Evolutionary conservation across 2,113 vertebrate genomes (phyloP).

Genomic region (Dryoscopus gambensis): DNA sequence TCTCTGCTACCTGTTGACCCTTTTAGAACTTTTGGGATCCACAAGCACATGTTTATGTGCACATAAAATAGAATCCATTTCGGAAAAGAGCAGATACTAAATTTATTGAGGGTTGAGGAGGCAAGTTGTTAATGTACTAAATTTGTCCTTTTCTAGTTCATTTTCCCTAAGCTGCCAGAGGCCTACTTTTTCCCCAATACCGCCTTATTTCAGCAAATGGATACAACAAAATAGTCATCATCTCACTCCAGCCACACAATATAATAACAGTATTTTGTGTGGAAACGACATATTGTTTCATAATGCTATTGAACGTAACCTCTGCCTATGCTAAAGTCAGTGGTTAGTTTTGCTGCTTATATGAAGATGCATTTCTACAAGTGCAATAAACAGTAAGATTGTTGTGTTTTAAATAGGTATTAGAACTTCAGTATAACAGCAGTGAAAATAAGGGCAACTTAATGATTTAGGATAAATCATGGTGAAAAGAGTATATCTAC

Average conservation of each 20-base stretch:
- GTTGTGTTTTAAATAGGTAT: neutral
- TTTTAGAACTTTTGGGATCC: neutral
- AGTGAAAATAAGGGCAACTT: neutral
- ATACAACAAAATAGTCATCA: neutral
- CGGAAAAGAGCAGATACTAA: neutral
- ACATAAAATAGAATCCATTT: neutral
- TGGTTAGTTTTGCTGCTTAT: neutral
- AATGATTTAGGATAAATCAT: neutral
- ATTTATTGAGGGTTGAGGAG: neutral
- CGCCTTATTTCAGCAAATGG: neutral
- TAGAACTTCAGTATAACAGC: neutral
- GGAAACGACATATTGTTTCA: neutral
- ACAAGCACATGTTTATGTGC: neutral
- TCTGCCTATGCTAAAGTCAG: neutral
- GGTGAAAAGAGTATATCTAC: neutral
- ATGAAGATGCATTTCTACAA: neutral
- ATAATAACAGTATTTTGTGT: neutral
- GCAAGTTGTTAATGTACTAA: neutral
- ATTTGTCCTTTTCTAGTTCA: neutral
- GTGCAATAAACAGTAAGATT: neutral
- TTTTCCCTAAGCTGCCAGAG: neutral
- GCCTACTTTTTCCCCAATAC: neutral
- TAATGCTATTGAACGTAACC: neutral
- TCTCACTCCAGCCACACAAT: neutral
- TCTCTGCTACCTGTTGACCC: neutral